Base-by-base conservation (phyloP, 2,113 vertebrate genomes). In the Macquaria australasica region DNA sequence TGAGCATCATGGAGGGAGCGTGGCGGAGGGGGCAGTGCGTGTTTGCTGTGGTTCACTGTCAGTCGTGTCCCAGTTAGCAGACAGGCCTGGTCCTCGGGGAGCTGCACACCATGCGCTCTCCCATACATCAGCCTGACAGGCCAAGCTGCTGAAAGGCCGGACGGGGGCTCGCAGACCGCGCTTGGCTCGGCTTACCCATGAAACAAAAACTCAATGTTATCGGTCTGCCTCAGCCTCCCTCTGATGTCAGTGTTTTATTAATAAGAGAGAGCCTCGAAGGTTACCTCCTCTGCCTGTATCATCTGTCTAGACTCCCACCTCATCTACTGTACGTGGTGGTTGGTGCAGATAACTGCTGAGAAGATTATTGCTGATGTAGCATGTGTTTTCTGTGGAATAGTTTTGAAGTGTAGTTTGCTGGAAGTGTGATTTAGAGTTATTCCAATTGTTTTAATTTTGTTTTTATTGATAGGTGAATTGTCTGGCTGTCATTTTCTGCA, bases 1-100 rank as follows among this genome's bases (percentile, higher is more conserved):
- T 73, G 66, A 69, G 81, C 84, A 86, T 89, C 89, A 82, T 15
- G 51, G 79, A 68, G 81, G 39, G 50, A 74, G 88, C 68, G 50
- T 73, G 88, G 88, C 21, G 16, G 86, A 86, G 77, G 87, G 85
- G 81, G 77, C 78, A 84, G 81, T 75, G 84, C 67, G 25, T 82
- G 88, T 88, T 91, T 70, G 88, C 91, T 85, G 89, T 92, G 90
- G 92, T 94, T 94, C 91, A 93, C 91, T 94, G 93, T 95, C 93
- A 92, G 91, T 92, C 62, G 91, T 92, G 92, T 95, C 94, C 94
- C 94, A 94, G 93, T 95, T 96, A 93, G 94, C 89, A 94, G 93
- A 92, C 91, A 93, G 91, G 90, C 89, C 84, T n/a, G 82, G 81
- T 94, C 94, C 89, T 88, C 60, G 1, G 93, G 92, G 94, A 95